Conservation (phyloP, 53 echinoderm and acorn worm species). For the Echinometra lucunter region DNA sequence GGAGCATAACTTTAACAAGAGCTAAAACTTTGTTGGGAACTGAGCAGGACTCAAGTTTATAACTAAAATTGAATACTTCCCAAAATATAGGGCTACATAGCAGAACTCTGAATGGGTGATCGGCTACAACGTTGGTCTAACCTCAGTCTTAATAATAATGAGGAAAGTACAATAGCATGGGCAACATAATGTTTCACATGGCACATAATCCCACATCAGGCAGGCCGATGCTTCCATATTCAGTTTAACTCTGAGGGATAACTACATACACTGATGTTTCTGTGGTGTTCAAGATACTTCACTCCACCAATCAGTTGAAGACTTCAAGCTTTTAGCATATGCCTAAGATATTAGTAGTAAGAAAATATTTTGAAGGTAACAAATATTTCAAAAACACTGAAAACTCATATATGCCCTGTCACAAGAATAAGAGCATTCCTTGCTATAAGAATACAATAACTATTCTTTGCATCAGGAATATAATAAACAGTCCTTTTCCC, state of each 20-base stretch:
- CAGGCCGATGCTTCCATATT: not conserved
- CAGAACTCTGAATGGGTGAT: not conserved
- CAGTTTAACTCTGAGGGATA: no score
- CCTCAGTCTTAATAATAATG: not conserved
- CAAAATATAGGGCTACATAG: not conserved
- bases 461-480: not conserved
- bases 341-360: not conserved
- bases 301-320: not conserved
- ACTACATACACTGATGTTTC: no score
- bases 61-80: conserved; percentile 30
- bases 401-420: not conserved
- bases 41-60: not conserved
- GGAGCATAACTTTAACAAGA: conserved; percentile 22
- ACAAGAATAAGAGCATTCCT: not conserved
- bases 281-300: no score
- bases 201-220: not conserved
- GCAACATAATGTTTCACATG: not conserved
- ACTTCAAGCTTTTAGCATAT: not conserved
- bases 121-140: no score
- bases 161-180: not conserved
- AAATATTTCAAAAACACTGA: not conserved
- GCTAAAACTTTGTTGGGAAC: conserved; percentile 17
- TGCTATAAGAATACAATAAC: not conserved
- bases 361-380: not conserved
- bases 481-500: not conserved